Base-by-base conservation (phyloP, 1,140 invertebrate species). In the Phortica variegata region DNA sequence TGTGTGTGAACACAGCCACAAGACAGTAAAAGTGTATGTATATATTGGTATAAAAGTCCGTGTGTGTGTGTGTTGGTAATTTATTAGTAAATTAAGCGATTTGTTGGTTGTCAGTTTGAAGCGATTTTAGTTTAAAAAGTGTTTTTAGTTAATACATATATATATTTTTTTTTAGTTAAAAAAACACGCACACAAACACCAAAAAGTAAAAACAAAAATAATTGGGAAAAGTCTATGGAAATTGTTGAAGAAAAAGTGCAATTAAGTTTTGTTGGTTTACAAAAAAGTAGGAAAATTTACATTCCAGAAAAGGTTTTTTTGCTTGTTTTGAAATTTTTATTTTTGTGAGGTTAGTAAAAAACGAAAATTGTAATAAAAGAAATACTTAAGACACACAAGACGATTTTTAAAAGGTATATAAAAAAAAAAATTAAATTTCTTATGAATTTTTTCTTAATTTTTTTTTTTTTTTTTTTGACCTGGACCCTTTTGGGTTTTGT, bases 1-100 rank as follows among this genome's bases (percentile, higher is more conserved):
- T n/a, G n/a, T n/a, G n/a, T n/a, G n/a, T 44, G 40, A 56, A 52
- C 48, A 55, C 46, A 58, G 58, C 37, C 16, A 39, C n/a, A n/a
- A n/a, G n/a, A n/a, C n/a, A n/a, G n/a, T n/a, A n/a, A n/a, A n/a
- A n/a, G n/a, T n/a, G n/a, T n/a, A n/a, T n/a, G n/a, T n/a, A n/a
- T n/a, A n/a, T n/a, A 5, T 34, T 34, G 36, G 36, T 38, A 17
- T 5, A 36, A 44, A 56, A 45, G 54, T 52, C 47, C 12, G 18
- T 7, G 9, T n/a, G 29, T 12, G 40, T 21, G 15, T 18, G 16
- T 33, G 31, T 21, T 43, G 33, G 31, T 37, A 33, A 20, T 20
- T 31, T 16, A 32, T 20, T 41, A 31, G 40, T 16, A 48, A 37
- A 19, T n/a, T n/a, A n/a, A n/a, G n/a, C n/a, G n/a, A n/a, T n/a